These are phyloP conservation scores for Cantharis nigra DNA, from an alignment of 2,888 invertebrate species.

Conservation along the genomic window DNA sequence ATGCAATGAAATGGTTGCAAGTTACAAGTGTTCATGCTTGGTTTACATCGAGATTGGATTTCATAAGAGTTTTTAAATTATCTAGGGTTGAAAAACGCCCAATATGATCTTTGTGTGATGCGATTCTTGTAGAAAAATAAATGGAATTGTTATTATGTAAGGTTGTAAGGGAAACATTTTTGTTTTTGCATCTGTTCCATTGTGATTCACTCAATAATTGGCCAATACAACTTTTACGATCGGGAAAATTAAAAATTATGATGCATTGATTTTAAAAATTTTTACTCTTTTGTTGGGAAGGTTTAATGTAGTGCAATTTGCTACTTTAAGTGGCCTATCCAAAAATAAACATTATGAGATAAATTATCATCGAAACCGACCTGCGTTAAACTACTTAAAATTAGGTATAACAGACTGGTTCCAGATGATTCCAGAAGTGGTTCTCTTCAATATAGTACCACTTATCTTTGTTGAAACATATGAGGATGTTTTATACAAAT, in stretches of 20 bases:
- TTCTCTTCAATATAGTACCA: constrained; percentile 22
- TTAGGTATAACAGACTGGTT: constrained; percentile 17
- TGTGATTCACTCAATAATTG: not conserved
- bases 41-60: constrained; percentile 21
- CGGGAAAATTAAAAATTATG: not conserved
- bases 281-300: not conserved
- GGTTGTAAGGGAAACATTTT: not conserved
- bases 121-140: constrained; percentile 2
- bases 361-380: constrained; percentile 7
- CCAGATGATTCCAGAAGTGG: constrained; percentile 18
- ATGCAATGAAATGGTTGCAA: constrained; percentile 25
- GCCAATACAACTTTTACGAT: not conserved
- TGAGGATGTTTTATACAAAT: not conserved
- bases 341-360: not conserved
- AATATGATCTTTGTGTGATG: not conserved
- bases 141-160: constrained; percentile 1
- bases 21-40: constrained; percentile 29
- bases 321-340: not conserved
- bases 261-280: not conserved
- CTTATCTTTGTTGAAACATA: constrained; percentile 27
- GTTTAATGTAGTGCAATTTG: not conserved
- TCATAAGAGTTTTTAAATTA: not conserved
- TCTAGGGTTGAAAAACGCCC: not conserved
- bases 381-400: constrained; percentile 18
- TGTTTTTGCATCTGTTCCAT: constrained; percentile 10